Evolutionary conservation across 1,140 invertebrate species (phyloP).

Genomic region (Stenopsyche tienmushanensis): DNA sequence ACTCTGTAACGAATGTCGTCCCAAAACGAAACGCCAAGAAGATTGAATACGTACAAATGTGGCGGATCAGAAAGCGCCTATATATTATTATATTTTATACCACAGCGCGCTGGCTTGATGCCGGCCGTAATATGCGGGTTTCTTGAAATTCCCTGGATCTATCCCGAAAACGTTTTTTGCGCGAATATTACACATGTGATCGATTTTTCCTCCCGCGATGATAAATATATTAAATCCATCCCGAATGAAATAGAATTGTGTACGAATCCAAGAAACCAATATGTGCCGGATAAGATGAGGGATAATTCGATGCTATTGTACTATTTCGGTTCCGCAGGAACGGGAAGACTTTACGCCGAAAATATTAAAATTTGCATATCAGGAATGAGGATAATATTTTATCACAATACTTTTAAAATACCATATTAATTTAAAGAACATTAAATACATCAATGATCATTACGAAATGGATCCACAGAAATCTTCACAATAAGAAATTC

Average conservation of each 20-base stretch:
- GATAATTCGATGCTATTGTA: not conserved
- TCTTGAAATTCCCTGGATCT: constrained; percentile 22
- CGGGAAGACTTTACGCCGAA: no score
- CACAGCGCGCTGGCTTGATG: not conserved
- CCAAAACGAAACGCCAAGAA: constrained; percentile 42
- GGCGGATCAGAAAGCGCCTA: constrained; percentile 41
- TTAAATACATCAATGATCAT: no score
- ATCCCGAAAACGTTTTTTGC: constrained; percentile 18
- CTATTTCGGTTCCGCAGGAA: no score
- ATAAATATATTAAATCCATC: not conserved
- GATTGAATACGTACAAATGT: constrained; percentile 44
- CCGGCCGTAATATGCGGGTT: constrained; percentile 1
- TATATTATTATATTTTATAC: constrained; percentile 41
- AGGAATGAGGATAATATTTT: no score
- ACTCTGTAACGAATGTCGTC: constrained; percentile 39
- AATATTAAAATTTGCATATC: no score
- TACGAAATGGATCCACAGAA: no score
- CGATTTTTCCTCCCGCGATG: constrained; percentile 13
- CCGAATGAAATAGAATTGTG: not conserved
- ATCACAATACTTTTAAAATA: no score
- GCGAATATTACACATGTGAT: constrained; percentile 18
- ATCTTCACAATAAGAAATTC: no score
- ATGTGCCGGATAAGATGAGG: not conserved
- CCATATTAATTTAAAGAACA: no score
- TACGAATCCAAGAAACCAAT: constrained; percentile 1